Conservation (phyloP, 1,140 invertebrate species). For the Lepidurus apus region DNA sequence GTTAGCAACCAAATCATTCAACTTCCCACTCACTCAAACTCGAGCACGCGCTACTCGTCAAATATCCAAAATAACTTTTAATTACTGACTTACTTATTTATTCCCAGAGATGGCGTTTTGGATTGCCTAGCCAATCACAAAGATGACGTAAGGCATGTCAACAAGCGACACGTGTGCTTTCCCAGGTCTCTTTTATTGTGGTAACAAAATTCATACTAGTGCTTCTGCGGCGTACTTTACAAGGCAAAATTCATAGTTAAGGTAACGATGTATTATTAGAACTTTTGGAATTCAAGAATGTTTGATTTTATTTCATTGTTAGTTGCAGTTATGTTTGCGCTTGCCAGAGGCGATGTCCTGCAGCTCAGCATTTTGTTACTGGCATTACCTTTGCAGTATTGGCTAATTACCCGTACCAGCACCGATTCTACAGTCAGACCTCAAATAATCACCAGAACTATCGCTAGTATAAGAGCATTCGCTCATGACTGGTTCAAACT, state of each 20-base stretch:
- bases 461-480: neutral
- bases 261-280: too few species aligned
- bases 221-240: too few species aligned
- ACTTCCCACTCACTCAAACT: too few species aligned
- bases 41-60: too few species aligned
- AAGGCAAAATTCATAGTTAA: too few species aligned
- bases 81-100: neutral
- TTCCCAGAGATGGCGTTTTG: neutral
- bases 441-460: neutral
- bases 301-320: too few species aligned
- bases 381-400: neutral
- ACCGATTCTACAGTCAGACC: neutral
- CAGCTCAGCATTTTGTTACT: neutral
- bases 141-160: neutral
- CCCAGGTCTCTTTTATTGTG: neutral
- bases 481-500: neutral
- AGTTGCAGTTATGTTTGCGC: neutral
- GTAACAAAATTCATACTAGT: too few species aligned
- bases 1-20: too few species aligned
- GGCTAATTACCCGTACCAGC: neutral
- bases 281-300: too few species aligned
- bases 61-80: neutral
- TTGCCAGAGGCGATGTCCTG: neutral
- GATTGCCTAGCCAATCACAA: neutral
- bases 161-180: conserved; percentile 11